These are phyloP conservation scores for Zootoca vivipara DNA, from an alignment of 2,113 vertebrate genomes.

Conservation along the genomic window DNA sequence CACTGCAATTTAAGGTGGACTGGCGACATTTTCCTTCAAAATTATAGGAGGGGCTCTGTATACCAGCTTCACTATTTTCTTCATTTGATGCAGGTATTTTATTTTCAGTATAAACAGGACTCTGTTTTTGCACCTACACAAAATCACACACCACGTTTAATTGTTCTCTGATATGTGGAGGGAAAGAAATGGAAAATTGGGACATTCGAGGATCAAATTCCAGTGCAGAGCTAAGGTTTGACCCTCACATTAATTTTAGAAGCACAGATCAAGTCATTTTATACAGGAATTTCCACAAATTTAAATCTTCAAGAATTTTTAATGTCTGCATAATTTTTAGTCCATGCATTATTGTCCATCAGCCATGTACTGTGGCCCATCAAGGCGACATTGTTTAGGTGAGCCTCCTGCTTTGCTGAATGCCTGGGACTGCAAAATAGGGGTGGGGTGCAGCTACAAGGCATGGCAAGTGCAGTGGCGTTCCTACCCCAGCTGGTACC, in stretches of 20 bases:
- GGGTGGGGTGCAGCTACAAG: not conserved
- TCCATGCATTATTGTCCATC: rapidly evolving
- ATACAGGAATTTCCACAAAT: not conserved
- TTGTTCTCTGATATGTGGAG: too few species aligned
- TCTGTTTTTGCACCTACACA: too few species aligned
- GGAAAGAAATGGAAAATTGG: not conserved
- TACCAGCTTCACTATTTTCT: too few species aligned
- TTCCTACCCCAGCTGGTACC: too few species aligned
- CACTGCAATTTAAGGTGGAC: too few species aligned
- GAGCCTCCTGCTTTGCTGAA: not conserved
- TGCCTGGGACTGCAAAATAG: not conserved
- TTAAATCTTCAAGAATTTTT: not conserved
- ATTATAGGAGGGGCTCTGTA: too few species aligned
- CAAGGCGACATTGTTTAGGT: not conserved
- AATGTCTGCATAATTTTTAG: not conserved
- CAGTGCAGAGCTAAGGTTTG: not conserved
- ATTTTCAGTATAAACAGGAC: too few species aligned
- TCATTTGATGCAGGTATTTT: too few species aligned
- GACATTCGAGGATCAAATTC: not conserved
- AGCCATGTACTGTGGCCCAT: not conserved
- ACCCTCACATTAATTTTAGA: not conserved
- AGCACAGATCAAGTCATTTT: not conserved
- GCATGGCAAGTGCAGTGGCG: not conserved
- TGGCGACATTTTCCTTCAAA: too few species aligned
- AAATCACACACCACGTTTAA: too few species aligned